Evolutionary conservation across 2,888 invertebrate species (phyloP).

Genomic region (Yponomeuta evonymella): DNA sequence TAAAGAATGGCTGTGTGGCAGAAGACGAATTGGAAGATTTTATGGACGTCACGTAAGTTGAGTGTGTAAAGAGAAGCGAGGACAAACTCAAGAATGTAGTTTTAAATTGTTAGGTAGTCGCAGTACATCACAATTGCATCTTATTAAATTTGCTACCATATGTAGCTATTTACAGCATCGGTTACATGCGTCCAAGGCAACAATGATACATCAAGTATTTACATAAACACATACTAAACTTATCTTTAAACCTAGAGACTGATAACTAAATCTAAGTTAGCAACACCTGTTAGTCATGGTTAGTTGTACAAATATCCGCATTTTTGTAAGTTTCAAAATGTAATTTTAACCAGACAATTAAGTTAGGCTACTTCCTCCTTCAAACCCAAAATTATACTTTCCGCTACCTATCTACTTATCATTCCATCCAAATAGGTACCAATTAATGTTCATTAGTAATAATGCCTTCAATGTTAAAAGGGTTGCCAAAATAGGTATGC

Average conservation of each 20-base stretch:
- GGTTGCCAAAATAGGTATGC: slow-evolving; percentile 1
- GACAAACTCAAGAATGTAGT: background rate
- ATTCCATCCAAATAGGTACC: no score
- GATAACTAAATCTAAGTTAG: background rate
- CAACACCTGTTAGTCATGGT: background rate
- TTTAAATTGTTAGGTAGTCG: background rate
- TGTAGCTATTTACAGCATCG: background rate
- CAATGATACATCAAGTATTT: no score
- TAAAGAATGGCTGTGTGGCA: background rate
- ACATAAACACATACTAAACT: no score
- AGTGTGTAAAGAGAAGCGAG: background rate
- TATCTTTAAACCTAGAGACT: no score
- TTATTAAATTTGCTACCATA: background rate
- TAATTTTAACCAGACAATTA: background rate
- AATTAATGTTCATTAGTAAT: background rate
- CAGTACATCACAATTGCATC: background rate
- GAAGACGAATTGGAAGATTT: background rate
- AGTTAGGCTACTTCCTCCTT: no score
- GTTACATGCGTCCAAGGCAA: background rate
- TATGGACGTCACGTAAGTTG: background rate
- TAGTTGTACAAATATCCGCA: background rate
- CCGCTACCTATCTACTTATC: no score
- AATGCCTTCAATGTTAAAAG: background rate
- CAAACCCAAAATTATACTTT: no score
- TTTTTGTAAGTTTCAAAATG: background rate